phyloP scores from a whole-genome alignment of 2,113 vertebrate genomes.

The Ovibos moschatus region DNA sequence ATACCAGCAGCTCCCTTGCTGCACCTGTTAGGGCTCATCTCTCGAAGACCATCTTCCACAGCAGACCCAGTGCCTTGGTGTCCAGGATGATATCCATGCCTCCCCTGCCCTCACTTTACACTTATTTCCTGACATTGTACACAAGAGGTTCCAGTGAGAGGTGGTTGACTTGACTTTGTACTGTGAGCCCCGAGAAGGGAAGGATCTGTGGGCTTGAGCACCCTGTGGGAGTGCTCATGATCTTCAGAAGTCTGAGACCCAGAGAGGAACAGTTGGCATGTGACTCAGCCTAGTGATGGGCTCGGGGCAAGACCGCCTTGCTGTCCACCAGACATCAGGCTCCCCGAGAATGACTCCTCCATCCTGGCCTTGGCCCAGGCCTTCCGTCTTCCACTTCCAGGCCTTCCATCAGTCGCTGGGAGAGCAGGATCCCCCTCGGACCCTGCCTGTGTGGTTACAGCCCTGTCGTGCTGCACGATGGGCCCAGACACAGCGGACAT shows the following conservation, averaged over 20 bases:
- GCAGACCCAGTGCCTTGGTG: not conserved
- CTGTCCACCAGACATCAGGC: not conserved
- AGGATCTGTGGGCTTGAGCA: not conserved
- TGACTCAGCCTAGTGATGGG: not conserved
- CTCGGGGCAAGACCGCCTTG: not conserved
- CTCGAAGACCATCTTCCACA: not conserved
- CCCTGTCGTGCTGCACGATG: not conserved
- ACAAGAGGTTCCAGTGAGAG: not conserved
- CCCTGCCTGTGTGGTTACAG: not conserved
- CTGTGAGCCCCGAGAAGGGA: not conserved
- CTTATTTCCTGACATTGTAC: not conserved
- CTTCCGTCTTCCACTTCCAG: not conserved
- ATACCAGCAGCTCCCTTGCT: not conserved
- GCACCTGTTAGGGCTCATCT: not conserved
- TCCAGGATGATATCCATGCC: not conserved
- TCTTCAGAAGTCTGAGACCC: not conserved
- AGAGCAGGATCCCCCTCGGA: not conserved
- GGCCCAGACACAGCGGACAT: not conserved
- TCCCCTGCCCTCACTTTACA: not conserved
- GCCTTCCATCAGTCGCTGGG: not conserved
- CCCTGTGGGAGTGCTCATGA: rapidly evolving
- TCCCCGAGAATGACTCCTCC: not conserved
- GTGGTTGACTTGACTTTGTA: not conserved
- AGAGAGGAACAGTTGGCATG: not conserved
- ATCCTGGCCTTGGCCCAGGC: not conserved